A percentile compares a stretch with the other conserved stretches of the same genome.
Evolutionary conservation across 2,113 vertebrate species (phyloP).

Genomic region (Cyphomyrus discorhynchus): DNA sequence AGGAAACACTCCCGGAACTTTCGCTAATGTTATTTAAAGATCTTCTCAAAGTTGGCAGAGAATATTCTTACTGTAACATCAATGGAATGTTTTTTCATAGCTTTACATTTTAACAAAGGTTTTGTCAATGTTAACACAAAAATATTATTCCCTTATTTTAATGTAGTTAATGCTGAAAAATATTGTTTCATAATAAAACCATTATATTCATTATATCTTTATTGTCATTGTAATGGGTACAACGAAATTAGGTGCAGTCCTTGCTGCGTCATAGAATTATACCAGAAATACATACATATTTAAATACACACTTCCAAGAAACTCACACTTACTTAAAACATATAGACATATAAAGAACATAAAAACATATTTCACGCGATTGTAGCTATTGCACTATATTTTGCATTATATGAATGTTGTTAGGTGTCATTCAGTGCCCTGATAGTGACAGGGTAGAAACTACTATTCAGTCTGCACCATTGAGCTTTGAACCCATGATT

Average conservation of each 20-base stretch:
- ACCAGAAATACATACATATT: too few relatives aligned
- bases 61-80: background rate
- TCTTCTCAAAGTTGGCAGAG: background rate
- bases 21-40: background rate
- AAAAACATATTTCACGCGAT: too few relatives aligned
- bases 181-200: background rate
- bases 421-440: too few relatives aligned
- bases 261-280: too few relatives aligned
- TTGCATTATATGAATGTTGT: too few relatives aligned
- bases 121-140: background rate
- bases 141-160: background rate
- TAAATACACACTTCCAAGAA: too few relatives aligned
- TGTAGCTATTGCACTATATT: too few relatives aligned
- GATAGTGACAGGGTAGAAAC: too few relatives aligned
- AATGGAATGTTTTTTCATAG: background rate
- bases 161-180: background rate
- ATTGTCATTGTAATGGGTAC: too few relatives aligned
- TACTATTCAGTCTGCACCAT: background rate
- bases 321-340: too few relatives aligned
- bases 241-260: too few relatives aligned
- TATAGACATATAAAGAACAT: too few relatives aligned
- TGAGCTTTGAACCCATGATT: background rate
- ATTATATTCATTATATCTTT: background rate
- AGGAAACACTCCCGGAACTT: background rate
- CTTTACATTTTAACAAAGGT: background rate